Evolutionary conservation across 1,140 invertebrate genomes (phyloP).

Genomic region (Trypoxylus dichotomus): DNA sequence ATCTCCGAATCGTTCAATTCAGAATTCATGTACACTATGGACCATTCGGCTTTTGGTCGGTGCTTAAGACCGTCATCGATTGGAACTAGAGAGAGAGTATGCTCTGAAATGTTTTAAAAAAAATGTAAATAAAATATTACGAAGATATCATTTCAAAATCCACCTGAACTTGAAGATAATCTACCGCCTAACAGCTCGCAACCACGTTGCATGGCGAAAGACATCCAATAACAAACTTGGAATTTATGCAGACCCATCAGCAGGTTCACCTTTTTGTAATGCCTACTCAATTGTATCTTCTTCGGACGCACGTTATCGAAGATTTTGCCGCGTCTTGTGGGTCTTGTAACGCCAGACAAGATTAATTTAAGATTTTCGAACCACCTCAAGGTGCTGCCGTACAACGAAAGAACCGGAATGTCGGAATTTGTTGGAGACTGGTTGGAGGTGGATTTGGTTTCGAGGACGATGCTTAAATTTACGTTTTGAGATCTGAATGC

Average conservation of each 20-base stretch:
- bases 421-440: conserved; percentile 62
- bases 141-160: background rate
- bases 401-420: conserved; percentile 79
- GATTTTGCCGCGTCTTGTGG: conserved; percentile 84
- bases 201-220: conserved; percentile 93
- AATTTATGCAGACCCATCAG: conserved; percentile 86
- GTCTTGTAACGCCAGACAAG: conserved; percentile 91
- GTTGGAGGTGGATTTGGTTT: conserved; percentile 73
- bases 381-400: conserved; percentile 91
- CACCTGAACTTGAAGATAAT: conserved; percentile 77
- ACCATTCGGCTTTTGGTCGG: conserved; percentile 86
- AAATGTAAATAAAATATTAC: conserved; percentile 22
- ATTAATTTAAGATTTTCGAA: conserved; percentile 96
- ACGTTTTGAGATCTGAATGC: conserved; percentile 94
- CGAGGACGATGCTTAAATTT: conserved; percentile 84
- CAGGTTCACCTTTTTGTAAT: conserved; percentile 87
- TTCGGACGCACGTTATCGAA: conserved; percentile 83
- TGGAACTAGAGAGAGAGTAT: conserved; percentile 74
- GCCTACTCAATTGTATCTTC: conserved; percentile 89
- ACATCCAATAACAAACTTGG: conserved; percentile 98
- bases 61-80: conserved; percentile 84
- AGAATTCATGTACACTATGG: conserved; percentile 90
- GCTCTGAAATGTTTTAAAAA: conserved; percentile 57
- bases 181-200: conserved; percentile 88
- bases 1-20: conserved; percentile 88